Evolutionary conservation across 2,888 invertebrate genomes (phyloP), one percentile per base, ranked within the genome.

Genomic region (Thecophora atra): DNA sequence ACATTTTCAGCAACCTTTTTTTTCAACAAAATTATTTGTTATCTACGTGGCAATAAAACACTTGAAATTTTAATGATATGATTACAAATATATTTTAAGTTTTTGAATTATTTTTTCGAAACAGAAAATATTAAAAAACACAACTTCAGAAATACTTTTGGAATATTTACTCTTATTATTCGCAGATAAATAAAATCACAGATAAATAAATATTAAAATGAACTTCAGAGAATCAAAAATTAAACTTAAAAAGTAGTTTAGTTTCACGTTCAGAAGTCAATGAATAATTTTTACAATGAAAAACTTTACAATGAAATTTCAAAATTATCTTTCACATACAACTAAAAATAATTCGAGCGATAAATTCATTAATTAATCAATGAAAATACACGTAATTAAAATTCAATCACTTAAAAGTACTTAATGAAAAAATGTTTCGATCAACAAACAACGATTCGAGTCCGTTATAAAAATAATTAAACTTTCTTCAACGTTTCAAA

Each of bases 91-190:
- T 2, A 37, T 37, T 2, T 37, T 30, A 8, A 54, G 30, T 54
- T 37, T 19, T 30, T 63, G 4, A 63, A 37, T 19, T n/a, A 4
- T 47, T 70, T 63, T 73, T 52, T 47, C 68, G 8, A 65, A 64
- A 52, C 51, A 68, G 56, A 47, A 58, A 60, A 71, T 65, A 60
- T 70, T 72, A 73, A 76, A 73, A 66, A 68, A 24, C 54, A 70
- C n/a, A 70, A 72, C 73, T 72, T 56, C 47, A 66, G 26, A 67
- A 70, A 67, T n/a, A 54, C 68, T 47, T 44, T 37, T 8, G 47
- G 58, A 63, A 68, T 21, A n/a, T n/a, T n/a, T n/a, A n/a, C 5
- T 66, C 42, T 19, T 52, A 70, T 74, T 73, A 72, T 47, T 37
- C 72, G 71, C 26, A 58, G 60, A 73, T 60, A 63, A 52, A 62